phyloP scores from a whole-genome alignment of 2,797 vertebrate genomes.

The Gorsachius magnificus region DNA sequence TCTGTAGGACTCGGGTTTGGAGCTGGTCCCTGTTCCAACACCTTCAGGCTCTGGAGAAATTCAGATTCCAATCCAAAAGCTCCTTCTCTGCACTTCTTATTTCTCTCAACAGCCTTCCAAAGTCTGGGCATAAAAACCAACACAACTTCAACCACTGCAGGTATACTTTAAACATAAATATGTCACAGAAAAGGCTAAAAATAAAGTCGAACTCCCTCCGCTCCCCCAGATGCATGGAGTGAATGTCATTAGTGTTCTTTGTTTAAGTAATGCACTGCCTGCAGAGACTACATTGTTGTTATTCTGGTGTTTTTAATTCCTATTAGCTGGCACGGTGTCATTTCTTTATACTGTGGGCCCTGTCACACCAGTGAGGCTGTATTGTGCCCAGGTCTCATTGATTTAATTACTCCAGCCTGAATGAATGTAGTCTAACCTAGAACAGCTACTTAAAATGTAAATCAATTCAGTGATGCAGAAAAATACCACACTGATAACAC shows the following conservation, averaged over 20 bases:
- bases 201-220: background rate
- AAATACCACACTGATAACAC: constrained; percentile 85
- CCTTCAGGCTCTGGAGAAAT: background rate
- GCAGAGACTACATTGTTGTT: constrained; percentile 56
- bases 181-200: background rate
- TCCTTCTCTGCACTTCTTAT: background rate
- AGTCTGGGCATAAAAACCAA: background rate
- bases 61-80: background rate
- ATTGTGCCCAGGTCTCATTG: constrained; percentile 81
- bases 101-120: background rate
- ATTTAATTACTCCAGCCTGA: constrained; percentile 87
- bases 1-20: background rate
- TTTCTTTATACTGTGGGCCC: constrained; percentile 72
- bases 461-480: constrained; percentile 90
- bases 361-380: constrained; percentile 79
- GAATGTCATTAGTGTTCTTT: constrained; percentile 48
- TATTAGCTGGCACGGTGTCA: constrained; percentile 64
- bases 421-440: constrained; percentile 78
- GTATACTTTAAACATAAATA: background rate
- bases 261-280: constrained; percentile 57
- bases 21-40: background rate
- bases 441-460: constrained; percentile 86
- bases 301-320: constrained; percentile 73
- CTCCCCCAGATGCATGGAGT: background rate
- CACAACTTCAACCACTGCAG: background rate